These are phyloP conservation scores for Dendrolimus houi DNA, from an alignment of 2,888 invertebrate species.

Conservation along the genomic window DNA sequence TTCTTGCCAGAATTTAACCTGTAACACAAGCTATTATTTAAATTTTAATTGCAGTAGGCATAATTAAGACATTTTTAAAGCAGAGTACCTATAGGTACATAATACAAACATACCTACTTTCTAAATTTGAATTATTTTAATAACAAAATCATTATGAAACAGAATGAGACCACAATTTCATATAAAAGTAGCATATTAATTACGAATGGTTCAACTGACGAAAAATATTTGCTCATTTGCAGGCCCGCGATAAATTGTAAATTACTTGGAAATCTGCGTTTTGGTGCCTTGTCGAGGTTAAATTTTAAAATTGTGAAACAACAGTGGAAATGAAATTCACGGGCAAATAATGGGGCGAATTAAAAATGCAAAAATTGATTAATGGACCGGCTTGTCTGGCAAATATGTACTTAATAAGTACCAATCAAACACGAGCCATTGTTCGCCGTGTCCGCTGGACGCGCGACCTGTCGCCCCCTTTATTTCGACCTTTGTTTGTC, in stretches of 20 bases:
- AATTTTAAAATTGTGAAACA: slow-evolving; percentile 62
- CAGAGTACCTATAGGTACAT: too few species aligned
- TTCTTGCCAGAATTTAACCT: too few species aligned
- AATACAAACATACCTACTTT: too few species aligned
- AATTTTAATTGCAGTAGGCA: too few species aligned
- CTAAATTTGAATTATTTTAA: too few species aligned
- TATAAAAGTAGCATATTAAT: slow-evolving; percentile 61
- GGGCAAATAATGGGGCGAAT: slow-evolving; percentile 68
- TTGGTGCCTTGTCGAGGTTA: slow-evolving; percentile 45
- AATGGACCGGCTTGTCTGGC: slow-evolving; percentile 55
- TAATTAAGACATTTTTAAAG: too few species aligned
- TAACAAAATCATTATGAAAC: slow-evolving; percentile 15
- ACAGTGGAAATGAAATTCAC: slow-evolving; percentile 63
- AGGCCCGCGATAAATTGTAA: slow-evolving; percentile 71
- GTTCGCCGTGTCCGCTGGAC: slow-evolving; percentile 1
- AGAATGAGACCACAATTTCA: slow-evolving; percentile 44
- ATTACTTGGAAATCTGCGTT: slow-evolving; percentile 68
- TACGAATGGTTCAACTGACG: slow-evolving; percentile 63
- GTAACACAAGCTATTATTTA: too few species aligned
- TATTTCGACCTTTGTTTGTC: slow-evolving; percentile 5
- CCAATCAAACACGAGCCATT: slow-evolving; percentile 25
- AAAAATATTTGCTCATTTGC: slow-evolving; percentile 71
- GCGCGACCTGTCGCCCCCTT: slow-evolving; percentile 16
- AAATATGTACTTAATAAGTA: slow-evolving; percentile 62
- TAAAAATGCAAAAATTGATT: slow-evolving; percentile 76